These are phyloP conservation scores for Rhadina sibilatrix DNA, from an alignment of 2,113 vertebrate species.

Conservation along the genomic window DNA sequence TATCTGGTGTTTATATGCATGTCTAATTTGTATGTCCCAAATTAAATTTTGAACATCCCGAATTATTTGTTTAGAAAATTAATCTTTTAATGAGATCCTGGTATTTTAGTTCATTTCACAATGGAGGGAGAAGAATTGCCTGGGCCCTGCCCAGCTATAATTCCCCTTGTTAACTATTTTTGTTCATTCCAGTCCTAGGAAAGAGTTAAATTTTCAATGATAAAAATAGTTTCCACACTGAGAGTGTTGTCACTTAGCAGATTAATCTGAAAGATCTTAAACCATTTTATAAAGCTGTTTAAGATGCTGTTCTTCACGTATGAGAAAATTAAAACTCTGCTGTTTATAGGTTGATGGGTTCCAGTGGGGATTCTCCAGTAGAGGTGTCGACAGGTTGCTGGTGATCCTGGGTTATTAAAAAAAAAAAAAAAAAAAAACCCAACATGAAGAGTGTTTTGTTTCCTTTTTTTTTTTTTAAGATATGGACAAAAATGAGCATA, in stretches of 20 bases:
- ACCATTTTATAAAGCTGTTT: constrained; percentile 1
- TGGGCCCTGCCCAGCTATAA: background rate
- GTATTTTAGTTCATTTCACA: background rate
- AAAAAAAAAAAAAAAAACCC: background rate
- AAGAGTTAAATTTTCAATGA: background rate
- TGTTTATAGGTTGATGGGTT: background rate
- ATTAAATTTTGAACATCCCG: background rate
- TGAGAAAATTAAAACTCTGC: background rate
- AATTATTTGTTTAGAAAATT: background rate
- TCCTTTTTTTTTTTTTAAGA: background rate
- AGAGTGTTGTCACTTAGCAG: background rate
- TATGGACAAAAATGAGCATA: background rate
- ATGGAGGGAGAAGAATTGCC: background rate
- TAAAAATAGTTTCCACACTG: background rate
- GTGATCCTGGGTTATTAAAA: background rate
- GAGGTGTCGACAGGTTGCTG: background rate
- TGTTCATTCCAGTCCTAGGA: background rate
- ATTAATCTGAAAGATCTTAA: background rate
- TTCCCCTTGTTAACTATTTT: background rate
- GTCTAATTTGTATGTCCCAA: background rate
- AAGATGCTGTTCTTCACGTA: background rate
- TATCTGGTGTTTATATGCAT: background rate
- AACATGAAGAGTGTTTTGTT: background rate
- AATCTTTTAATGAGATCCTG: background rate
- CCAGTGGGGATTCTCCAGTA: background rate